These are phyloP conservation scores for Andrena flavipes DNA, from an alignment of 2,888 invertebrate species.

Conservation along the genomic window DNA sequence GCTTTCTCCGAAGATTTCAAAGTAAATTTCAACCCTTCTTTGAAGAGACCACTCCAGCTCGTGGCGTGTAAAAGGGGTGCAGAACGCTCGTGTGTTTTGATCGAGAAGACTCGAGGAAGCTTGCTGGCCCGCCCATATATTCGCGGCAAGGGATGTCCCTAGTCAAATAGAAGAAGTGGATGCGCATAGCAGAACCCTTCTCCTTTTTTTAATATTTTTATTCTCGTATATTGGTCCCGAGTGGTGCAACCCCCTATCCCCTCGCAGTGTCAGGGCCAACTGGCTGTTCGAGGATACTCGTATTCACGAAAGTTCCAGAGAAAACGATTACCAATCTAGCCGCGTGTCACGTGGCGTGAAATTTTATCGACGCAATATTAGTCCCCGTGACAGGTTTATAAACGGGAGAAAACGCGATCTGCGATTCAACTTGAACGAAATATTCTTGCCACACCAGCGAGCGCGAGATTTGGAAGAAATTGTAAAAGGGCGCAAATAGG, in stretches of 20 bases:
- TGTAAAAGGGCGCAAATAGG: too few relatives aligned
- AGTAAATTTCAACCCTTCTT: constrained; percentile 48
- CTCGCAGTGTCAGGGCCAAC: constrained; percentile 54
- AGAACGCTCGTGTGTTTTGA: constrained; percentile 57
- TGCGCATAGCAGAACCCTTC: constrained; percentile 70
- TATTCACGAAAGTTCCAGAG: constrained; percentile 56
- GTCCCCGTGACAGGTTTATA: constrained; percentile 53
- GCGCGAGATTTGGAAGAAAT: background rate
- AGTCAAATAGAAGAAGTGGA: constrained; percentile 68
- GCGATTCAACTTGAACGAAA: constrained; percentile 29
- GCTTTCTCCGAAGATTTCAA: constrained; percentile 26
- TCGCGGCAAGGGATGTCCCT: constrained; percentile 22
- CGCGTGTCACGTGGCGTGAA: constrained; percentile 57
- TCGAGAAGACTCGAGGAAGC: constrained; percentile 60
- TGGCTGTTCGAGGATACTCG: constrained; percentile 52
- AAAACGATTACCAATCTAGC: constrained; percentile 57
- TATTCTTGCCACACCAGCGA: background rate
- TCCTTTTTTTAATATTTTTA: constrained; percentile 44
- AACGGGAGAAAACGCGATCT: constrained; percentile 31
- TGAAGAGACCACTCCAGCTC: constrained; percentile 7
- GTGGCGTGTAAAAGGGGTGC: constrained; percentile 43
- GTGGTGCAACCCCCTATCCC: constrained; percentile 56
- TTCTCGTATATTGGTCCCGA: constrained; percentile 68
- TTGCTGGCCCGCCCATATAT: constrained; percentile 33
- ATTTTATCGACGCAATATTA: constrained; percentile 60